phyloP scores from a whole-genome alignment of 2,888 invertebrate genomes.

The Drosophila pegasa region DNA sequence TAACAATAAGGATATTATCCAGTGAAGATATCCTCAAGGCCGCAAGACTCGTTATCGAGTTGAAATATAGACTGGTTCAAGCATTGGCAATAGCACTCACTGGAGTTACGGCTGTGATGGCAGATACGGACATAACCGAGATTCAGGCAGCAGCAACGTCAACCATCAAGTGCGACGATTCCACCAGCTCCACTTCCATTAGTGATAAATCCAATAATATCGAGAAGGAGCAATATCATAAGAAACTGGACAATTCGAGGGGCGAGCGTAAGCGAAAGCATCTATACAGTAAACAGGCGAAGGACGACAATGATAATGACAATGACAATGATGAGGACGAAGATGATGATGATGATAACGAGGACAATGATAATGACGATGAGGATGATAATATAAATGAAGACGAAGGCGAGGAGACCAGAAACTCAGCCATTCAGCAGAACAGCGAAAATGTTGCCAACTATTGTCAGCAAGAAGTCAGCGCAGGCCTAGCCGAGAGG shows the following conservation, averaged over 20 bases:
- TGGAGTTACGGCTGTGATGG: constrained; percentile 49
- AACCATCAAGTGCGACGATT: not conserved
- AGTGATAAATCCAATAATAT: constrained; percentile 4
- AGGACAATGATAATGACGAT: constrained; percentile 2
- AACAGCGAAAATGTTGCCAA: not conserved
- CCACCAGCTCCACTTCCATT: not conserved
- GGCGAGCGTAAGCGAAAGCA: constrained; percentile 38
- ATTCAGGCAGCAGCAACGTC: constrained; percentile 12
- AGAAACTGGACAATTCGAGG: constrained; percentile 15
- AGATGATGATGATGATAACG: not conserved
- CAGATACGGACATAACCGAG: constrained; percentile 30
- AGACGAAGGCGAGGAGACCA: not conserved
- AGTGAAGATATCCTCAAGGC: constrained; percentile 13
- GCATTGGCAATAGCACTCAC: not conserved
- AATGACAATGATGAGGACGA: not conserved
- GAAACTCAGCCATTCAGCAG: not conserved
- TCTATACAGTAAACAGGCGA: constrained; percentile 2
- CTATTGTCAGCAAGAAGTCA: not conserved
- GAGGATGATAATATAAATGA: not conserved
- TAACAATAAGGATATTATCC: constrained; percentile 28
- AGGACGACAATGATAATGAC: not conserved
- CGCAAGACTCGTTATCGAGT: not conserved
- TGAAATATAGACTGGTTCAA: constrained; percentile 6
- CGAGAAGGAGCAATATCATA: constrained; percentile 25
- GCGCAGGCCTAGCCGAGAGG: not conserved